Evolutionary conservation across 2,113 vertebrate genomes (phyloP).

Genomic region (Coracopsis vasa): DNA sequence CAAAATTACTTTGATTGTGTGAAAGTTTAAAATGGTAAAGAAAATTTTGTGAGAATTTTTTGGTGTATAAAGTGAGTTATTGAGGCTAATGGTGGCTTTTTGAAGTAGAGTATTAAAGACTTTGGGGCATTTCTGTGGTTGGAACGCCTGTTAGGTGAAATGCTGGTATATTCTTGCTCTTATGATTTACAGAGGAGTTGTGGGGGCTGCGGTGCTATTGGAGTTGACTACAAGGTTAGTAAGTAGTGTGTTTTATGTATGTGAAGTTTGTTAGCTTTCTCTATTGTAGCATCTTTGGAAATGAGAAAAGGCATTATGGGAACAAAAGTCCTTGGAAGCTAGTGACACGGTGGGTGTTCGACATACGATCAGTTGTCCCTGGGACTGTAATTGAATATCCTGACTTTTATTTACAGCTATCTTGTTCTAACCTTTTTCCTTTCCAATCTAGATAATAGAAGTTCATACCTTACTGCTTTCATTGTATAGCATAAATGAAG

Average conservation of each 20-base stretch:
- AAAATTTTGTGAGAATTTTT: background rate
- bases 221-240: background rate
- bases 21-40: background rate
- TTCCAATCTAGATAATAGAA: background rate
- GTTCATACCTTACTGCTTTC: background rate
- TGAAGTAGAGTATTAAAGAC: background rate
- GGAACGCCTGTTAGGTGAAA: background rate
- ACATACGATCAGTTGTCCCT: background rate
- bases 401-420: background rate
- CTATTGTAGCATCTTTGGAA: background rate
- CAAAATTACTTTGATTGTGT: background rate
- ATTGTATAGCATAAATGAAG: background rate
- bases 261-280: background rate
- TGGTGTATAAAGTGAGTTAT: background rate
- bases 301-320: background rate
- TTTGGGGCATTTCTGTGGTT: background rate
- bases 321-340: background rate
- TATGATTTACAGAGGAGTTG: background rate
- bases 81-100: background rate
- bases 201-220: background rate
- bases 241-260: background rate
- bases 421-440: background rate
- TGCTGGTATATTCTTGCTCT: background rate
- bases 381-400: background rate
- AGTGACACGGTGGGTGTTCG: background rate